These are phyloP conservation scores for Drosophila rellima DNA, from an alignment of 2,888 invertebrate species.

Conservation along the genomic window DNA sequence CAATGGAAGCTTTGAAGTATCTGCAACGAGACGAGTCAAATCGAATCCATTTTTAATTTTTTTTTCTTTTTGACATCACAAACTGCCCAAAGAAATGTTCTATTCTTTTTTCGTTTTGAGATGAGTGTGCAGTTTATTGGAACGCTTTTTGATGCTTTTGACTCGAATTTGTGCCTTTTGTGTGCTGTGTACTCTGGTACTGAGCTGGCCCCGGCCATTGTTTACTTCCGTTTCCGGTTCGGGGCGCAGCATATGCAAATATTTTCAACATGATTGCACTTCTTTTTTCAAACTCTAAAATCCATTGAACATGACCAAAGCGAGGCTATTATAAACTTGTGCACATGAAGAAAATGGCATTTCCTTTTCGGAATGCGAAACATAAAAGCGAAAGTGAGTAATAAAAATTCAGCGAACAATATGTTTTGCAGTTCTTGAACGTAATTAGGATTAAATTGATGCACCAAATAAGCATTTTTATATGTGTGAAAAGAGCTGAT, in stretches of 20 bases:
- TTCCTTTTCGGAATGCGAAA: not conserved
- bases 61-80: constrained; percentile 1
- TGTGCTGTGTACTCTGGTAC: constrained; percentile 8
- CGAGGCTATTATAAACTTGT: not conserved
- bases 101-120: constrained; percentile 1
- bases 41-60: constrained; percentile 8
- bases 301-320: constrained; percentile 5
- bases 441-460: not conserved
- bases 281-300: constrained; percentile 52
- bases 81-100: constrained; percentile 1
- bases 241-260: constrained; percentile 64
- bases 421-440: not conserved
- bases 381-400: not conserved
- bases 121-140: constrained; percentile 41
- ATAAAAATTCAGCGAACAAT: not conserved
- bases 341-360: not conserved
- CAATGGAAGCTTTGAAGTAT: constrained; percentile 15
- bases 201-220: constrained; percentile 56
- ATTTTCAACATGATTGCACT: constrained; percentile 77
- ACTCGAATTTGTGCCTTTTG: constrained; percentile 43
- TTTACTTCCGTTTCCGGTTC: constrained; percentile 77
- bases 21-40: constrained; percentile 6
- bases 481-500: no score
- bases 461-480: no score
- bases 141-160: constrained; percentile 40